Evolutionary conservation across 2,113 vertebrate genomes (phyloP), one percentile per base, ranked within the genome.

Genomic region (Sylvilagus bachmani): DNA sequence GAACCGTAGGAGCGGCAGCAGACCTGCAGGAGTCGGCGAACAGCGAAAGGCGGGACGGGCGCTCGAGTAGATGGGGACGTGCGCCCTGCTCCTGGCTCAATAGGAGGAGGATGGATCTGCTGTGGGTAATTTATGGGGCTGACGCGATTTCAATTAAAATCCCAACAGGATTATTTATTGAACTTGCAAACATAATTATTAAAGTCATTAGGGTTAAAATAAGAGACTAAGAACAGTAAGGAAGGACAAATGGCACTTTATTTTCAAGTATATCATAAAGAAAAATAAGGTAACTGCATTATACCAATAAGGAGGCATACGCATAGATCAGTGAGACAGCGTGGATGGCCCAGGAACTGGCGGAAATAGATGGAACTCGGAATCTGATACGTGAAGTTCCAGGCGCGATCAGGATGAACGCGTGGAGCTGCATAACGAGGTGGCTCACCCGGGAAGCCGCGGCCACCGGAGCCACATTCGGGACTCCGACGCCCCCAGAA

Each of bases 111-210:
- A 74, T 27, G 1, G 2, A 3, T 38, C 19, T 16, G 27, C 51
- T 22, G 16, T 17, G 1, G 36, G 49, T 93, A 78, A 94, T 97
- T 94, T 89, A 87, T 85, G 31, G 96, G 64, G 83, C 84, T 13
- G 38, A 67, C 3, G 8, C 44, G 16, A 6, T 97, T 96, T 89
- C 96, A 86, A 91, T 96, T 96, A 97, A 94, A 95, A 80, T 81
- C 83, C 70, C 92, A 91, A 85, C 84, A 91, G 93, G 91, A 73
- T 95, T 96, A 96, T 95, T 96, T 94, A 96, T 95, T 86, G 91
- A 80, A 89, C 61, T 53, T 53, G 86, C 77, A 96, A 95, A 73
- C 85, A 33, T 77, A 84, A 94, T 95, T 86, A 93, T 91, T 67
- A 77, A 93, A 94, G 83, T 86, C 93, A 91, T 91, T 89, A 94